Conservation (phyloP, 2,888 invertebrate species). For the Drosophila hamatofila region DNA sequence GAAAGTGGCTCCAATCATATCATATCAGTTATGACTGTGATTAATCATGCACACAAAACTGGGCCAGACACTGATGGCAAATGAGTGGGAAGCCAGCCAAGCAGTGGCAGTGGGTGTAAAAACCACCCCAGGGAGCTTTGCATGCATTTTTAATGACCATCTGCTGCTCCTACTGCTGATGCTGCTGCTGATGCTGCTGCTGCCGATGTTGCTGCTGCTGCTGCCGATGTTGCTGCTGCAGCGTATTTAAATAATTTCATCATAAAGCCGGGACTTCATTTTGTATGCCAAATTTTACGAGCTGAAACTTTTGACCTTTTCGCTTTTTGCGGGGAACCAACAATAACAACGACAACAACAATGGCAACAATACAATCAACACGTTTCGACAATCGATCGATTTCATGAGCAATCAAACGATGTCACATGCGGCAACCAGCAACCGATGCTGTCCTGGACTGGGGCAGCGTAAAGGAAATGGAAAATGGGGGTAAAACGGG, state of each 20-base stretch:
- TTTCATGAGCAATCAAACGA: constrained; percentile 79
- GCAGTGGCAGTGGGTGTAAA: not conserved
- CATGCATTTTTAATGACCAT: constrained; percentile 60
- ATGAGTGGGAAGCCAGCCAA: not conserved
- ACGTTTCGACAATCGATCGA: constrained; percentile 78
- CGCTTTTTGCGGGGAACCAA: constrained; percentile 23
- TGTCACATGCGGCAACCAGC: constrained; percentile 70
- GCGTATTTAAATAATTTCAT: constrained; percentile 67
- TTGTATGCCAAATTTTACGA: constrained; percentile 73
- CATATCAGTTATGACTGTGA: constrained; percentile 42
- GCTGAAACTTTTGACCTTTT: constrained; percentile 74
- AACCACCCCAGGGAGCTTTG: constrained; percentile 5
- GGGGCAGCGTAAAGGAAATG: not conserved
- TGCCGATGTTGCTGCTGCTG: constrained; percentile 3
- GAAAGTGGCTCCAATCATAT: constrained; percentile 58
- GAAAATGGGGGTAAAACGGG: constrained; percentile 5
- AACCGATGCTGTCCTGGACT: constrained; percentile 3
- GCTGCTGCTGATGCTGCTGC: not conserved
- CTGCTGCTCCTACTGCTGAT: constrained; percentile 28
- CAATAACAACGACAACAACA: constrained; percentile 3
- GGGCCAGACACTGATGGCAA: constrained; percentile 27
- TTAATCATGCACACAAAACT: constrained; percentile 52
- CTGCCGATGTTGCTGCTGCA: constrained; percentile 3
- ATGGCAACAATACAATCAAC: constrained; percentile 72
- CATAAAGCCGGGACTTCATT: constrained; percentile 62